Base-by-base conservation (phyloP, 2,113 vertebrate genomes). In the Genyomyrus donnyi region DNA sequence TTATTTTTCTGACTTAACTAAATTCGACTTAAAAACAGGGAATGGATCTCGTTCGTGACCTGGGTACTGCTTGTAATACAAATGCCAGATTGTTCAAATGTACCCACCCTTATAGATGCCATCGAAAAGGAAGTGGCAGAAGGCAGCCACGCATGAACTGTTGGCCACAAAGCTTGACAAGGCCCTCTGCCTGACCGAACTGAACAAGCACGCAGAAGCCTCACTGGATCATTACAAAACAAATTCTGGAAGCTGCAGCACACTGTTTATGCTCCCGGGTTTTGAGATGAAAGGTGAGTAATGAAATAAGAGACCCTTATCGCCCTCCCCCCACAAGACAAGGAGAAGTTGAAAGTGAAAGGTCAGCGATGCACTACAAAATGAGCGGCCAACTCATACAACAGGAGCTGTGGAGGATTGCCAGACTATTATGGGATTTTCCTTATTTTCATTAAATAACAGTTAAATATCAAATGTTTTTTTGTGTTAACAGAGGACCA, bases 371-470 rank as follows among this genome's bases (percentile, higher is more conserved):
- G 93, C 95, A 97, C 93, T 98, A 97, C 86, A 98, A 98, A 97
- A 95, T 97, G 94, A 98, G 98, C 98, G 98, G 97, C 96, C 98
- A 96, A 96, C 94, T 98, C 97, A 21, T 98, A 98, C 94, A 97
- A 97, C 98, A 96, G 98, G 98, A 98, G 39, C 11, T 80, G 66
- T 49, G n/a, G 77, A 50, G 35, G 8, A 50, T 62, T 84, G n/a
- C 6, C 17, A 15, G 52, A 58, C 31, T 87, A 0, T 53, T 83
- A 21, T 35, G 89, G 53, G 87, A 13, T 27, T 49, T 56, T 62
- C 35, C 74, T 7, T 85, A 21, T 42, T 48, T 77, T 53, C 77
- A 19, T 45, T 89, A 21, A 24, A 80, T 27, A 10, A 42, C 48
- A 83, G 9, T 45, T 89, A 21, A 24, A 80, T 27, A 10, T 52